A percentile compares a stretch with the other conserved stretches of the same genome.
Conservation (phyloP, 2,797 vertebrate genomes). For the Hydrophis major region DNA sequence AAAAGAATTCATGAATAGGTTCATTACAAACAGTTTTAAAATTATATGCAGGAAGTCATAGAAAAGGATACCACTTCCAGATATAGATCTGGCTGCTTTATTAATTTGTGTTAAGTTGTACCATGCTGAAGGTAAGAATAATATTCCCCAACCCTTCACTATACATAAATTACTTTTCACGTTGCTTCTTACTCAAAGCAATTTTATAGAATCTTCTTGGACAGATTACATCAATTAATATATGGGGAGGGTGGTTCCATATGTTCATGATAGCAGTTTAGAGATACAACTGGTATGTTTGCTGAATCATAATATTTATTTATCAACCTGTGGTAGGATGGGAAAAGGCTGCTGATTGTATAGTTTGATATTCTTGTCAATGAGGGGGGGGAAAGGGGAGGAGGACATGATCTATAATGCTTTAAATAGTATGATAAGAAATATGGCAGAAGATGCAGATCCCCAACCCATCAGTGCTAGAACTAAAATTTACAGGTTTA, state of each 20-base stretch:
- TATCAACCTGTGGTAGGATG: constrained; percentile 30
- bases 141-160: neutral
- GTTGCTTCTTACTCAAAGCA: neutral
- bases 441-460: neutral
- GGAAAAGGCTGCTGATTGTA: constrained; percentile 41
- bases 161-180: constrained; percentile 12
- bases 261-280: constrained; percentile 48
- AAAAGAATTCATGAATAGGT: neutral
- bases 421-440: neutral
- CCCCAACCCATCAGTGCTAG: neutral
- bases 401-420: constrained; percentile 5
- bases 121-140: neutral
- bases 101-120: neutral
- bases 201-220: constrained; percentile 24
- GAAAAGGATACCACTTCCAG: constrained; percentile 8
- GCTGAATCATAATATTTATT: constrained; percentile 43
- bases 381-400: neutral
- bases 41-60: neutral
- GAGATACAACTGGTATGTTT: constrained; percentile 56
- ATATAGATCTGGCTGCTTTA: neutral
- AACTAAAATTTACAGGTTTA: neutral
- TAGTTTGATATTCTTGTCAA: constrained; percentile 44
- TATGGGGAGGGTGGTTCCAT: constrained; percentile 23
- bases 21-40: constrained; percentile 22
- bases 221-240: neutral